phyloP scores from a whole-genome alignment of 2,888 invertebrate genomes.

The Agrochola macilenta region DNA sequence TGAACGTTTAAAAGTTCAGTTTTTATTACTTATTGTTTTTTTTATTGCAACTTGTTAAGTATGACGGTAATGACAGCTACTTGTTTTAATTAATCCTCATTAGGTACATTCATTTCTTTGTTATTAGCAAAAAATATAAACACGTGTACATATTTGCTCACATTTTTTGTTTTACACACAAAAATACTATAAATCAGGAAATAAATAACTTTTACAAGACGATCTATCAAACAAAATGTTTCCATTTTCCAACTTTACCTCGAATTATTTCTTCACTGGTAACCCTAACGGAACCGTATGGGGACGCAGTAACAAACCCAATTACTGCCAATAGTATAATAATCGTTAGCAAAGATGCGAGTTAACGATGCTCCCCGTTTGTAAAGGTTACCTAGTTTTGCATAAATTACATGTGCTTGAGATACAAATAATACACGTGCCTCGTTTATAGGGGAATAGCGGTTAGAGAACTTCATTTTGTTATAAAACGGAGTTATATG shows the following conservation, averaged over 20 bases:
- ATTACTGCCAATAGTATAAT: constrained; percentile 70
- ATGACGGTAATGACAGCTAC: constrained; percentile 50
- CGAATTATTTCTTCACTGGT: constrained; percentile 24
- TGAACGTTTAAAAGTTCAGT: constrained; percentile 30
- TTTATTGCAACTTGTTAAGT: constrained; percentile 61
- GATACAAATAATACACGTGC: constrained; percentile 31
- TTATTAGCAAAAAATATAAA: constrained; percentile 12
- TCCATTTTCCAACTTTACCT: constrained; percentile 4
- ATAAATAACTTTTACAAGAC: background rate
- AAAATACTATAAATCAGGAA: background rate
- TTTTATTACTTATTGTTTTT: constrained; percentile 40
- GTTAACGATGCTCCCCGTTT: constrained; percentile 71
- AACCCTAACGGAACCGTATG: constrained; percentile 33
- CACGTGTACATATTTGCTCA: background rate
- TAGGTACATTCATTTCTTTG: constrained; percentile 1
- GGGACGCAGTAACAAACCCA: constrained; percentile 67
- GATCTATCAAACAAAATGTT: background rate
- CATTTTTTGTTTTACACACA: background rate
- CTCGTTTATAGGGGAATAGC: constrained; percentile 58
- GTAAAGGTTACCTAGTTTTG: constrained; percentile 71
- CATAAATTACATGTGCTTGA: constrained; percentile 61
- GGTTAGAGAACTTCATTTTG: constrained; percentile 24
- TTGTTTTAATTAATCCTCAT: constrained; percentile 40
- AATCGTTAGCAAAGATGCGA: constrained; percentile 68
- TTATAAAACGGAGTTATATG: background rate